Evolutionary conservation across 2,888 invertebrate genomes (phyloP).

Genomic region (Plagodis dolabraria): DNA sequence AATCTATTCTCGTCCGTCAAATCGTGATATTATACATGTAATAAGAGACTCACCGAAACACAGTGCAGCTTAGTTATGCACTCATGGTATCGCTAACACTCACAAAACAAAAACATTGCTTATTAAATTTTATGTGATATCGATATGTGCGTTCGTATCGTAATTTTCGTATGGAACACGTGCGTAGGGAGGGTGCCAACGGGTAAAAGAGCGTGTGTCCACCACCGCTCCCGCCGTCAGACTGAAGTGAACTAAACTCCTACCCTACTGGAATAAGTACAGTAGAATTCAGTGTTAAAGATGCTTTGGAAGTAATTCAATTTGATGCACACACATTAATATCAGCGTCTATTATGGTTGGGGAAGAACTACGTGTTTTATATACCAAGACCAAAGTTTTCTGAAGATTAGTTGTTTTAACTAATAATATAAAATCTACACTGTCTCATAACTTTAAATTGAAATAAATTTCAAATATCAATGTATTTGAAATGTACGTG

Average conservation of each 20-base stretch:
- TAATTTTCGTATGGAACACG: slow-evolving; percentile 15
- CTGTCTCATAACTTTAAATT: too few species aligned
- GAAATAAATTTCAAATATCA: too few species aligned
- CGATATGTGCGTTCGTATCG: slow-evolving; percentile 17
- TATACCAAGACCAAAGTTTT: too few species aligned
- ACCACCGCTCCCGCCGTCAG: slow-evolving; percentile 30
- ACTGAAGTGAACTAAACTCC: slow-evolving; percentile 21
- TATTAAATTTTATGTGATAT: slow-evolving; percentile 2
- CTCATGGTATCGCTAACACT: slow-evolving; percentile 34
- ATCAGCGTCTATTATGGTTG: too few species aligned
- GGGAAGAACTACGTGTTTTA: too few species aligned
- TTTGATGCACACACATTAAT: background rate
- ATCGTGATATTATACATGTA: slow-evolving; percentile 39
- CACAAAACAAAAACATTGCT: slow-evolving; percentile 24
- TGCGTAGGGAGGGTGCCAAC: slow-evolving; percentile 14
- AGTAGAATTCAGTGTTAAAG: slow-evolving; percentile 5
- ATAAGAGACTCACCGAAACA: slow-evolving; percentile 54
- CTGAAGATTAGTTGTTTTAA: too few species aligned
- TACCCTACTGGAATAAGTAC: slow-evolving; percentile 16
- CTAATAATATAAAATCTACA: too few species aligned
- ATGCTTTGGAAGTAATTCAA: background rate
- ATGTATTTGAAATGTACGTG: too few species aligned
- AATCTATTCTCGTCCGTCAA: slow-evolving; percentile 31
- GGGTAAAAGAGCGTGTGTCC: slow-evolving; percentile 22
- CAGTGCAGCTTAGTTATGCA: slow-evolving; percentile 42